Base-by-base conservation (phyloP, 2,113 vertebrate species). In the Galemys pyrenaicus region DNA sequence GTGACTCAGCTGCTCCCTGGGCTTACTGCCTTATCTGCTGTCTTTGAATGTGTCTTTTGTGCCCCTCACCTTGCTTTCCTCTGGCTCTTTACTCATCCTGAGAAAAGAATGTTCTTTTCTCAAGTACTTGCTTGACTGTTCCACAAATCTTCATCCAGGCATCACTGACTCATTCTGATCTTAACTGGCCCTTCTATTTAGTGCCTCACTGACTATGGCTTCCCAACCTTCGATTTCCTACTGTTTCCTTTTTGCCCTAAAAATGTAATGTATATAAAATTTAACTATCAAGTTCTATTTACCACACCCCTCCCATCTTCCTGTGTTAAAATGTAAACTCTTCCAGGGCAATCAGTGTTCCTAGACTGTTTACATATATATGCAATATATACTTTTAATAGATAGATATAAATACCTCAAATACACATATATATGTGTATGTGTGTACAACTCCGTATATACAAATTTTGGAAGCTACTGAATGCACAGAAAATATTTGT, bases 221-320 rank as follows among this genome's bases (percentile, higher is more conserved):
- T 3, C 11, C 24, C 17, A 11, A 22, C 9, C 0, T 26, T 32
- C 12, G 7, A 16, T 89, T 51, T 24, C 37, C 30, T 56, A 5
- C 3, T 56, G 6, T 35, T 86, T 73, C 35, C 12, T 74, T 87
- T 87, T 60, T 65, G 4, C 7, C 15, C 54, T 32, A 77, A 22
- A 0, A 89, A 39, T 82, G 51, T 26, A 73, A 28, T 12, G 0
- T 7, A 41, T 51, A 2, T 8, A 32, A 9, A 32, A 35, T 83
- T 65, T 90, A 70, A 65, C 56, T 74, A 5, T 12, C 41, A 60
- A 60, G 13, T 60, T 79, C 64, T 41, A 5, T 73, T 58, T 35
- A 16, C n/a, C 41, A 28, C 6, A 3, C 6, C 22, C 0, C 4
- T 9, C 35, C 28, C 10, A 0, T 44, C 17, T 62, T 79, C 4